phyloP scores from a whole-genome alignment of 2,797 vertebrate species.

The Varecia variegata region DNA sequence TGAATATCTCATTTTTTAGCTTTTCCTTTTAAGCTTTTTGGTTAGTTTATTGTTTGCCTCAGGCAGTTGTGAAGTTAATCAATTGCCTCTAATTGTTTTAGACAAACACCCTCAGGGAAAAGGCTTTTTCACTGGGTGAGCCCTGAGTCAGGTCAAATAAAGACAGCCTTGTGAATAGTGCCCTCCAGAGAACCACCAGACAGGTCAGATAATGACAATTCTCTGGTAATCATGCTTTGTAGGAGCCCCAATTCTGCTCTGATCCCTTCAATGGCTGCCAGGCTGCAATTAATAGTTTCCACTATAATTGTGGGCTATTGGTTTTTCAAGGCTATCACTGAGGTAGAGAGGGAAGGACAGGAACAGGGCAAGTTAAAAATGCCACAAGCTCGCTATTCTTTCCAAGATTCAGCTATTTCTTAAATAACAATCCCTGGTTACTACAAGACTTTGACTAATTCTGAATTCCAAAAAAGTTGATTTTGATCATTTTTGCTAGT shows the following conservation, averaged over 20 bases:
- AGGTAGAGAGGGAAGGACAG: not conserved
- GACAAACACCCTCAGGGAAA: not conserved
- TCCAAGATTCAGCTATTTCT: not conserved
- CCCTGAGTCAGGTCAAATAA: not conserved
- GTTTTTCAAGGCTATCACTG: not conserved
- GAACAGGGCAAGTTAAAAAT: not conserved
- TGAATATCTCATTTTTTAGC: not conserved
- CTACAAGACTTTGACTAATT: not conserved
- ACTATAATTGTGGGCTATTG: not conserved
- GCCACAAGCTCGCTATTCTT: not conserved
- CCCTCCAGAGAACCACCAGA: not conserved
- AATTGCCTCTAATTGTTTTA: constrained; percentile 2
- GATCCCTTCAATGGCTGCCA: not conserved
- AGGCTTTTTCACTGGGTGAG: not conserved
- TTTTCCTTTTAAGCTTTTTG: not conserved
- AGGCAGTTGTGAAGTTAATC: not conserved
- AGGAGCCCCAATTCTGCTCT: not conserved
- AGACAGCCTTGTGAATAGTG: not conserved
- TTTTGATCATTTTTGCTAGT: not conserved
- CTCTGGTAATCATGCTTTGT: not conserved
- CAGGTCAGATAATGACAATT: not conserved
- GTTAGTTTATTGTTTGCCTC: not conserved
- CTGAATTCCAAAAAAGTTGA: not conserved
- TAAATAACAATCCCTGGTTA: not conserved
- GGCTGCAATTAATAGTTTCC: not conserved